Evolutionary conservation across 2,797 vertebrate genomes (phyloP), one percentile per base, ranked within the genome.

Genomic region (Carcharodon carcharias): DNA sequence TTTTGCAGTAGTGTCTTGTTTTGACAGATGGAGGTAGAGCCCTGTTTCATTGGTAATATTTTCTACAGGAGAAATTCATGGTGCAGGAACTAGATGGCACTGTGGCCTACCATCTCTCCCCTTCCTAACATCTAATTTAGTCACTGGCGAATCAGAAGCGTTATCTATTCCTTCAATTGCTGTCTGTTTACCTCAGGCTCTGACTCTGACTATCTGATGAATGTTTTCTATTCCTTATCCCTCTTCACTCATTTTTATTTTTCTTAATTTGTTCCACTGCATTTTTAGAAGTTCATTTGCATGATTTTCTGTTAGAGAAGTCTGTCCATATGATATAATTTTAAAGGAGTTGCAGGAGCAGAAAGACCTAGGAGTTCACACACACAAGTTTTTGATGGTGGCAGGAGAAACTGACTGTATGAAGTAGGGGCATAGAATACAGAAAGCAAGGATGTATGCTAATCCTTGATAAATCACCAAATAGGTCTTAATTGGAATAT

Each of bases 61-160:
- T 67, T 9, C 21, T 93, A 26, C 61, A 93, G 61, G 45, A 9
- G 63, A 67, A 93, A 40, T 93, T 67, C 63, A 67, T 45, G n/a
- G n/a, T 93, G 91, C 21, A 4, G 91, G 63, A 26, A 93, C 61
- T 93, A 93, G 91, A 45, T 93, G 91, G 91, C 91, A 93, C 61
- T 93, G 91, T 93, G 91, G 91, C 63, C 63, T 93, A 16, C 21
- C 63, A 45, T 23, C 63, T 93, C n/a, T 67, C 58, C 58, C 4
- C 31, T 61, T 93, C 21, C 40, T 23, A 93, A 65, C 61, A 65
- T 18, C 7, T 40, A 11, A 35, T 93, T 93, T 93, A 18, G 61
- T 93, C 35, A 65, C 21, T 92, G 35, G 89, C 16, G 7, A 92
- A 61, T 65, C n/a, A 40, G 12, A 77, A 80, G 16, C 11, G n/a